A percentile compares a stretch with the other conserved stretches of the same genome.
Conservation (phyloP, 1,140 invertebrate genomes). For the Mactra quadrangularis region DNA sequence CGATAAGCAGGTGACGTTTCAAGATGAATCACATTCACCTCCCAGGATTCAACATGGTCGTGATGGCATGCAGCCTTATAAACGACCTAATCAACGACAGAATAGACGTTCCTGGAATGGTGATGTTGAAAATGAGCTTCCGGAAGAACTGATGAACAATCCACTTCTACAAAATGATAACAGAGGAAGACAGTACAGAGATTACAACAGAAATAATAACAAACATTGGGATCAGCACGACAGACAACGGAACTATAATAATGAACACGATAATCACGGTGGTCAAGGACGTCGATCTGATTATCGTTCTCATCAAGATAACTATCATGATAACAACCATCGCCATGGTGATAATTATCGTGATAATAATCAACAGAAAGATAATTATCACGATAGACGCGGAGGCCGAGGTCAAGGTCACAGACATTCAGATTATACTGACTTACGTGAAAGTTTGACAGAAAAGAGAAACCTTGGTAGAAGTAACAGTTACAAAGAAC, state of each 20-base stretch:
- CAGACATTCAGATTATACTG: conserved; percentile 9
- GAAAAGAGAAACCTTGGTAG: conserved; percentile 9
- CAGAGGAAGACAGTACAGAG: background rate
- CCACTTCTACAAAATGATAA: conserved; percentile 39
- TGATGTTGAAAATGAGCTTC: conserved; percentile 35
- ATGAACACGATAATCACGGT: conserved; percentile 11
- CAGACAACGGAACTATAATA: conserved; percentile 8
- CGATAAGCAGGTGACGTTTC: conserved; percentile 44
- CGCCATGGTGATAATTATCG: no score
- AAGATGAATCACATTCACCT: conserved; percentile 44
- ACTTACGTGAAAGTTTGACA: background rate
- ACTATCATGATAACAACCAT: background rate
- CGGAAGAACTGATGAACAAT: conserved; percentile 48
- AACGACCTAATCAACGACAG: conserved; percentile 34
- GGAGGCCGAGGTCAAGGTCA: background rate
- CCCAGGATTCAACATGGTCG: conserved; percentile 44
- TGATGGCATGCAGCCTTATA: conserved; percentile 37
- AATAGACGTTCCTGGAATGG: conserved; percentile 30
- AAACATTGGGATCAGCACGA: conserved; percentile 46
- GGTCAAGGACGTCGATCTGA: background rate
- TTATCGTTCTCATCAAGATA: no score
- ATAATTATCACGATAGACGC: background rate
- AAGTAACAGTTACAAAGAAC: conserved; percentile 2
- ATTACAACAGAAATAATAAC: conserved; percentile 12
- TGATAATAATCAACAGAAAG: no score